Conservation (phyloP, 1,140 invertebrate species). For the Drosophila nasuta region DNA sequence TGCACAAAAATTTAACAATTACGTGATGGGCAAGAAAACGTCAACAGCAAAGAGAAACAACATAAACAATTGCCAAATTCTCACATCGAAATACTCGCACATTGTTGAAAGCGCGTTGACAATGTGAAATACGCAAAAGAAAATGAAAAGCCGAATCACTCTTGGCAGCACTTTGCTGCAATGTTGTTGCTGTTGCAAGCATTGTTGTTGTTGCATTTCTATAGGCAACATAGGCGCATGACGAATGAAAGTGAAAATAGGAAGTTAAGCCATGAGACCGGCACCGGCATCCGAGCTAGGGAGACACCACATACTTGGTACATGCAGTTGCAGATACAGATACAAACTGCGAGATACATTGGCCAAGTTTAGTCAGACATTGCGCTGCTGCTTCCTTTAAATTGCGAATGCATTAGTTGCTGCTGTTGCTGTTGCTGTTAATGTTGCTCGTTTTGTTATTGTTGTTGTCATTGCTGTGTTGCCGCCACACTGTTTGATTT, state of each 20-base stretch:
- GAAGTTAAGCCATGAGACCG: constrained; percentile 73
- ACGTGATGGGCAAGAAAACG: constrained; percentile 52
- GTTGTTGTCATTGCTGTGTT: constrained; percentile 34
- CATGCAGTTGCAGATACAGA: constrained; percentile 8
- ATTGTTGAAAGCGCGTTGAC: constrained; percentile 70
- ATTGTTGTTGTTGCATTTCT: constrained; percentile 63
- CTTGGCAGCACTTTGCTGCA: constrained; percentile 37
- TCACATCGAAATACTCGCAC: constrained; percentile 68
- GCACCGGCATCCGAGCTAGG: constrained; percentile 48
- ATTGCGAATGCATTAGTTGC: constrained; percentile 55
- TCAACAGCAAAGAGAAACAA: constrained; percentile 26
- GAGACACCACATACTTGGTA: constrained; percentile 19
- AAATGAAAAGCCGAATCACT: constrained; percentile 44
- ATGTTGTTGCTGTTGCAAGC: constrained; percentile 6
- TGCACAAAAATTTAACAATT: constrained; percentile 52
- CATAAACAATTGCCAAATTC: constrained; percentile 61
- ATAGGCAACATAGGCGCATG: constrained; percentile 58
- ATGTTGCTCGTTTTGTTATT: constrained; percentile 8
- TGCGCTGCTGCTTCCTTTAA: constrained; percentile 67
- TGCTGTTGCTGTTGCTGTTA: constrained; percentile 33
- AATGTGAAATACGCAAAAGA: constrained; percentile 53
- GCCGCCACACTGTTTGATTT: constrained; percentile 67
- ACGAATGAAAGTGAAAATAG: constrained; percentile 79
- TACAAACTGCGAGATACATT: constrained; percentile 47
- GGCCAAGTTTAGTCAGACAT: constrained; percentile 70